These are phyloP conservation scores for Callaeas wilsoni DNA, from an alignment of 2,113 vertebrate species.

Conservation along the genomic window DNA sequence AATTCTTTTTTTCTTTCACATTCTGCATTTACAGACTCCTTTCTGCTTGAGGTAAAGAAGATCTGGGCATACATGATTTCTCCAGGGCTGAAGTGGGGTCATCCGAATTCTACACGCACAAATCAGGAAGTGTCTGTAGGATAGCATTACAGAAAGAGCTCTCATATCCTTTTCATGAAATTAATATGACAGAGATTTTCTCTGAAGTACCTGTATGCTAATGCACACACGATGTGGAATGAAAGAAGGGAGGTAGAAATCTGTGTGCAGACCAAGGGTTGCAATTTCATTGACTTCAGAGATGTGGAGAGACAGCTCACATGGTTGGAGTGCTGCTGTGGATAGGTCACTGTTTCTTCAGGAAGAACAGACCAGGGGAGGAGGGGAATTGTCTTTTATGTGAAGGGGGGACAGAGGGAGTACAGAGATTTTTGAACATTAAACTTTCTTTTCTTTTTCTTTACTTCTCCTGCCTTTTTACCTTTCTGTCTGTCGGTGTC, in stretches of 20 bases:
- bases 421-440: neutral
- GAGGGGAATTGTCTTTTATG: neutral
- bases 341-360: neutral
- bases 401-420: neutral
- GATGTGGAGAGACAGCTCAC: neutral
- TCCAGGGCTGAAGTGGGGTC: neutral
- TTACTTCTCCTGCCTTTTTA: neutral
- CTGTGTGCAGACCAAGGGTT: neutral
- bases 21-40: neutral
- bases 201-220: neutral
- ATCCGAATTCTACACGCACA: neutral
- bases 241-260: neutral
- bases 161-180: neutral
- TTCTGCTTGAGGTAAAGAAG: neutral
- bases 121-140: neutral
- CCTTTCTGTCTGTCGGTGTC: neutral
- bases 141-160: neutral
- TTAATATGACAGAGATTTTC: neutral
- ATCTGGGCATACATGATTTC: neutral
- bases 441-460: neutral
- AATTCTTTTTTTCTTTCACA: neutral
- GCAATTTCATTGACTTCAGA: neutral
- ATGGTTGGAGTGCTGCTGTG: neutral
- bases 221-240: rapidly evolving
- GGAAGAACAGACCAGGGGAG: neutral